These are phyloP conservation scores for Pogoniulus pusillus DNA, from an alignment of 2,797 vertebrate species.

Conservation along the genomic window DNA sequence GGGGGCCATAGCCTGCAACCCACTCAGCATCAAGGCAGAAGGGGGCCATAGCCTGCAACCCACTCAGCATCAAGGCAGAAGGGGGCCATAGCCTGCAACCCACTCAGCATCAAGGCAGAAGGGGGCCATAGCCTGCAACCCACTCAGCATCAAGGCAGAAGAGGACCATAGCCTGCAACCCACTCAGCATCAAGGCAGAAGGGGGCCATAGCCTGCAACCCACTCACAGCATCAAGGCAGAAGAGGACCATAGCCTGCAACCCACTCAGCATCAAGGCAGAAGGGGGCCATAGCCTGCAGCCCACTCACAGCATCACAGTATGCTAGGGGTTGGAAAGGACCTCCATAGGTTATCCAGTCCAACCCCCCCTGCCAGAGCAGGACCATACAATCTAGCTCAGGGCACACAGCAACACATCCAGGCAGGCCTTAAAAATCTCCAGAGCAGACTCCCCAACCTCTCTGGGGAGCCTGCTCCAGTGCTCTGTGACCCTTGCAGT, in stretches of 20 bases:
- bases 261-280: rapidly evolving
- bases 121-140: rapidly evolving
- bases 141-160: rapidly evolving
- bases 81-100: rapidly evolving
- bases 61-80: rapidly evolving
- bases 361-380: too few species aligned
- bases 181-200: rapidly evolving
- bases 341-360: too few species aligned
- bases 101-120: rapidly evolving
- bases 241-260: rapidly evolving
- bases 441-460: too few species aligned
- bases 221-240: rapidly evolving
- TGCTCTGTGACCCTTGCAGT: too few species aligned
- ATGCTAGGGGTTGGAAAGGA: too few species aligned
- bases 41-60: rapidly evolving
- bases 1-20: rapidly evolving
- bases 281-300: rapidly evolving
- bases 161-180: rapidly evolving
- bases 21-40: rapidly evolving
- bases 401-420: too few species aligned
- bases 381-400: too few species aligned
- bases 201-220: rapidly evolving
- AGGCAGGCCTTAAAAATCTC: too few species aligned
- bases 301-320: rapidly evolving
- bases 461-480: too few species aligned